These are phyloP conservation scores for Aleiodes leptofemur DNA, from an alignment of 2,888 invertebrate genomes.

Conservation along the genomic window DNA sequence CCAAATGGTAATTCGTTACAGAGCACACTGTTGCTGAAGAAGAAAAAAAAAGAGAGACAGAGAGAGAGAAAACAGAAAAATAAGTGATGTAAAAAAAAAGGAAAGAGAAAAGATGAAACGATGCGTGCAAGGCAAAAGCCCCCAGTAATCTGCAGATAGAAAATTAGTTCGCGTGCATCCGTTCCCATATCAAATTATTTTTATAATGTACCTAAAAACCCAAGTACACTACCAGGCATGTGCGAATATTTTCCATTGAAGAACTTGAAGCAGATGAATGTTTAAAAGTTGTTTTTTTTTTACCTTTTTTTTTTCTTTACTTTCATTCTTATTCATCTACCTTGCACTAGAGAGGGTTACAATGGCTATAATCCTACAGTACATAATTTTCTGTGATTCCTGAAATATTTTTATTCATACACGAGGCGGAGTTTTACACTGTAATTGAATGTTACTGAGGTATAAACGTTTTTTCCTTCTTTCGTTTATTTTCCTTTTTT, in stretches of 20 bases:
- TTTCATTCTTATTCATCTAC: conserved; percentile 25
- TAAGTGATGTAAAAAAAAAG: background rate
- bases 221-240: too few relatives aligned
- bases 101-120: conserved; percentile 33
- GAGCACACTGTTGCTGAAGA: background rate
- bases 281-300: conserved; percentile 7
- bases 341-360: background rate
- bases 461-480: conserved; percentile 7
- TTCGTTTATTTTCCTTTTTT: background rate
- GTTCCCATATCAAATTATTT: conserved; percentile 36
- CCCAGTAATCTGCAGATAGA: conserved; percentile 38
- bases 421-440: conserved; percentile 15
- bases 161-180: conserved; percentile 46
- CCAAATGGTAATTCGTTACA: conserved; percentile 42
- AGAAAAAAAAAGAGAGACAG: background rate
- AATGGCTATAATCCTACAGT: conserved; percentile 38
- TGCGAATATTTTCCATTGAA: conserved; percentile 3
- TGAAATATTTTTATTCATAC: conserved; percentile 29
- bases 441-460: conserved; percentile 39
- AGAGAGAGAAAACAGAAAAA: conserved; percentile 7
- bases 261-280: conserved; percentile 1
- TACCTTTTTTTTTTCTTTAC: conserved; percentile 13
- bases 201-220: conserved; percentile 37
- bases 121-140: conserved; percentile 37
- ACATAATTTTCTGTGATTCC: conserved; percentile 37